These are phyloP conservation scores for Fregetta grallaria DNA, from an alignment of 2,113 vertebrate species.

Conservation along the genomic window DNA sequence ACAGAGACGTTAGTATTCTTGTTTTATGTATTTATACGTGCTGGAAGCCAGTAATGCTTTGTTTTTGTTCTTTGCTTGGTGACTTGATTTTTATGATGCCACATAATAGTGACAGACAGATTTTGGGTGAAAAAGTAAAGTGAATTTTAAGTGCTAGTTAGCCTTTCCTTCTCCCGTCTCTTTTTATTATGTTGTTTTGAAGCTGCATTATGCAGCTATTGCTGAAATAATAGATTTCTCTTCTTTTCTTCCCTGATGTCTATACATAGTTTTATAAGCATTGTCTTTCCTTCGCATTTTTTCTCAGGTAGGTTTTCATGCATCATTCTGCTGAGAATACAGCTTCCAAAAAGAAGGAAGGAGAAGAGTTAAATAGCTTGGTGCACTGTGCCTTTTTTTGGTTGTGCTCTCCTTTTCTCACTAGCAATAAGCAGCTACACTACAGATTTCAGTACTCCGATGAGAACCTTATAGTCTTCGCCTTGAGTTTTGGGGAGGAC, in stretches of 20 bases:
- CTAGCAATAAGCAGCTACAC: background rate
- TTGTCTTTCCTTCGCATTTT: background rate
- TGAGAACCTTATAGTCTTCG: background rate
- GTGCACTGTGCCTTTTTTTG: background rate
- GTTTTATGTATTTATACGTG: background rate
- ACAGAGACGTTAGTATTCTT: background rate
- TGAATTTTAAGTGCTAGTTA: constrained; percentile 11
- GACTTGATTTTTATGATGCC: constrained; percentile 29
- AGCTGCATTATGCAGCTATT: background rate
- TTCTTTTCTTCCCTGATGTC: background rate
- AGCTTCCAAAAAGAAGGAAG: background rate
- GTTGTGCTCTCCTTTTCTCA: background rate
- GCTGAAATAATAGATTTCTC: background rate
- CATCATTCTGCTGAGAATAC: background rate
- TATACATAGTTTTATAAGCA: background rate
- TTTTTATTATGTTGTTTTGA: constrained; percentile 20
- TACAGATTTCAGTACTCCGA: background rate
- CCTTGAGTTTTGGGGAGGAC: background rate
- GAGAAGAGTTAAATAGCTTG: background rate
- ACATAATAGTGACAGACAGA: background rate
- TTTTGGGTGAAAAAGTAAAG: constrained; percentile 4
- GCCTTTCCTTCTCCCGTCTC: background rate
- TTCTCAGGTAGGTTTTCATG: background rate
- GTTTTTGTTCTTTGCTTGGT: background rate
- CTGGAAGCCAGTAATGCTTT: background rate